Evolutionary conservation across 2,888 invertebrate species (phyloP), one percentile per base, ranked within the genome.

Genomic region (Phanerotoma sp.): DNA sequence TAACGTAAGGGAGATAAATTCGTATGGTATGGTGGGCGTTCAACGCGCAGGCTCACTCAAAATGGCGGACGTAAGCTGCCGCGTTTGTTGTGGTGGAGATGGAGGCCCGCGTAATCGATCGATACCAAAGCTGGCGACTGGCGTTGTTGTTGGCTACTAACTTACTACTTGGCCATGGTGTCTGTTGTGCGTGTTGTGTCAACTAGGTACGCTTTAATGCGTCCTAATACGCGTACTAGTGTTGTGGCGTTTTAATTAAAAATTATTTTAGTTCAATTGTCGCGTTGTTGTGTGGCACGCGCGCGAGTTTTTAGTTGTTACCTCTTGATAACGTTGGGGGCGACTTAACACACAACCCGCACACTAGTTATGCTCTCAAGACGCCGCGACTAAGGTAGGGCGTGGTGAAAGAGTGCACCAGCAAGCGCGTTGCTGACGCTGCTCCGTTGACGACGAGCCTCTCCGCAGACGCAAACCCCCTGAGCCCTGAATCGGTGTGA

Each of bases 41-140:
- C 66, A 72, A 60, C 72, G 78, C 78, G 78, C 78, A 78, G 77
- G 68, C 78, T 74, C 77, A 66, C 69, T 67, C 66, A 77, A 77
- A 69, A 78, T 77, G 77, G 77, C 77, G 52, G 62, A 58, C 54
- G 54, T 41, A n/a, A 15, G 63, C 64, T 66, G 66, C 61, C 71
- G 70, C 68, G 71, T 72, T 71, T 70, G 68, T 71, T 70, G 71
- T 54, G 60, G 62, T 61, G 59, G 62, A 61, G 66, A 64, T 66
- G 64, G 62, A 66, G 63, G 62, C 61, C 62, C 69, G 70, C 67
- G 69, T 66, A 68, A 63, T 67, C 72, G 73, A 73, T 75, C 75
- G 74, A 75, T 73, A 75, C 70, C 66, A 62, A 64, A 54, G 65
- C n/a, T n/a, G n/a, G n/a, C 62, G 56, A 49, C 42, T 51, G 50